Percentiles rank a stretch among this genome's conserved stretches.
These are phyloP conservation scores for Erebia aethiops DNA, from an alignment of 2,888 invertebrate genomes.

Conservation along the genomic window DNA sequence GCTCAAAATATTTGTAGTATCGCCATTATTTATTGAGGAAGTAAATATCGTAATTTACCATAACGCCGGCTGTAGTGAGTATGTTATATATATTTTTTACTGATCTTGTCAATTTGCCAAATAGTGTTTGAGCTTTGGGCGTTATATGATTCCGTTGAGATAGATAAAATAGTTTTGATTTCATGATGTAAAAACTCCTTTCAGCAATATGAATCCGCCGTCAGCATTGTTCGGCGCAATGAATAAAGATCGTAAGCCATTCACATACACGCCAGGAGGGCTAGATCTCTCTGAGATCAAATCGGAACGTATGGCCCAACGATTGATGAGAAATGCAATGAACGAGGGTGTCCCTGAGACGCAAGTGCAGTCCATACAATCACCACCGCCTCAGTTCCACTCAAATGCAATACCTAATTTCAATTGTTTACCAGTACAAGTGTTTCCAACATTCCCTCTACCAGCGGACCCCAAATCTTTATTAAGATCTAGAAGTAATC, in stretches of 20 bases:
- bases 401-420: constrained; percentile 69
- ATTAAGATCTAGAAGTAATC: constrained; percentile 69
- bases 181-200: constrained; percentile 54
- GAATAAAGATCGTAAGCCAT: constrained; percentile 97
- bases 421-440: constrained; percentile 78
- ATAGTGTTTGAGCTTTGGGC: constrained; percentile 53
- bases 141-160: constrained; percentile 41
- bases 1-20: constrained; percentile 38
- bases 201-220: constrained; percentile 87
- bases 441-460: constrained; percentile 85
- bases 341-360: constrained; percentile 88
- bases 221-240: constrained; percentile 94
- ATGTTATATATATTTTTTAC: constrained; percentile 69
- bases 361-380: constrained; percentile 77
- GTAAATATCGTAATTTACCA: constrained; percentile 62
- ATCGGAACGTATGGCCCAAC: constrained; percentile 93
- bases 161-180: constrained; percentile 43
- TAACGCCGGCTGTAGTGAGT: constrained; percentile 69
- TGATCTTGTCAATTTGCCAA: constrained; percentile 75
- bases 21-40: constrained; percentile 53
- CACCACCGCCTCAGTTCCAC: constrained; percentile 77
- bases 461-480: constrained; percentile 86
- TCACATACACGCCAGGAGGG: constrained; percentile 97
- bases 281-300: constrained; percentile 95
- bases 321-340: constrained; percentile 83